Percentiles rank a stretch among this genome's conserved stretches.
Conservation (phyloP, 2,797 vertebrate genomes). For the Mastacembelus armatus region DNA sequence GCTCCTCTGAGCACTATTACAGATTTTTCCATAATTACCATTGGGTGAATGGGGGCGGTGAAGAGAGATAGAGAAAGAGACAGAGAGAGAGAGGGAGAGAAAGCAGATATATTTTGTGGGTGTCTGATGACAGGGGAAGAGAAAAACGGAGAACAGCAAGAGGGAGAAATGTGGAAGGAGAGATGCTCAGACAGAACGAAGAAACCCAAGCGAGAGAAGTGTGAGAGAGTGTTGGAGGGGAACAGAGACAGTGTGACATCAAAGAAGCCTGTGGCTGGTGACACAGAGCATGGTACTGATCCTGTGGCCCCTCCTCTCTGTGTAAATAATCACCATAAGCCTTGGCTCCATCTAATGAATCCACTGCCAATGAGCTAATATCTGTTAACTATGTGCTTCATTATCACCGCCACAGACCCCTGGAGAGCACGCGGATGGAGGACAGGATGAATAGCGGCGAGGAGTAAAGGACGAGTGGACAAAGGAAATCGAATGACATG, state of each 20-base stretch:
- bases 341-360: constrained; percentile 78
- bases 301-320: constrained; percentile 65
- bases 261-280: constrained; percentile 69
- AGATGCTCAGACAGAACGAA: constrained; percentile 56
- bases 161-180: constrained; percentile 46
- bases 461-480: constrained; percentile 76
- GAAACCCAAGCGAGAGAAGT: constrained; percentile 47
- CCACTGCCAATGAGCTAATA: constrained; percentile 79
- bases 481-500: constrained; percentile 68
- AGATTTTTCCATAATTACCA: constrained; percentile 85
- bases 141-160: constrained; percentile 19
- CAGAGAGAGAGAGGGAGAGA: constrained; percentile 34
- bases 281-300: constrained; percentile 66
- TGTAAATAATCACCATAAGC: constrained; percentile 82
- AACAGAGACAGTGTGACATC: constrained; percentile 66
- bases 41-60: constrained; percentile 74
- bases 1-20: constrained; percentile 82
- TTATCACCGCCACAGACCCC: constrained; percentile 76
- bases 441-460: constrained; percentile 58
- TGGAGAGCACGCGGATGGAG: constrained; percentile 66
- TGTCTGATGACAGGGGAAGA: constrained; percentile 72
- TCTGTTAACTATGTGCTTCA: constrained; percentile 79
- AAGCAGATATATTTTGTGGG: constrained; percentile 67
- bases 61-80: constrained; percentile 56
- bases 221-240: constrained; percentile 47